These are phyloP conservation scores for Synergus laeviventris DNA, from an alignment of 2,888 invertebrate species.

Conservation along the genomic window DNA sequence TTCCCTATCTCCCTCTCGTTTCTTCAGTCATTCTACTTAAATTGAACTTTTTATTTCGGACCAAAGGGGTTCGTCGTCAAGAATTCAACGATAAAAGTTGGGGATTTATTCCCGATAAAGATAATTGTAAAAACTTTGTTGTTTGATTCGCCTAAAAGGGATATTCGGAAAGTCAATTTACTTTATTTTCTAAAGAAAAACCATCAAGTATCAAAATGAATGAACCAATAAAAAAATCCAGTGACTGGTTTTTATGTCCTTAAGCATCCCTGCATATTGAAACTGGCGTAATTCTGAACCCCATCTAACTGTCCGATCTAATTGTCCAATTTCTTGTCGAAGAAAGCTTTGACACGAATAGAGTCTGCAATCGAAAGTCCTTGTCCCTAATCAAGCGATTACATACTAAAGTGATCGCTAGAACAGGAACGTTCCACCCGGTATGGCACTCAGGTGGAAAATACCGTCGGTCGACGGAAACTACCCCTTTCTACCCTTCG, in stretches of 20 bases:
- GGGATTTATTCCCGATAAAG: background rate
- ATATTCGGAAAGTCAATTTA: too few species aligned
- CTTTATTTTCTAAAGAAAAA: too few species aligned
- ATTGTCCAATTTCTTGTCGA: conserved; percentile 33
- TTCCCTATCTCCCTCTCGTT: background rate
- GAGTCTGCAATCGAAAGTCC: conserved; percentile 34
- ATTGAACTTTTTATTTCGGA: background rate
- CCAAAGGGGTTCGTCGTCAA: background rate
- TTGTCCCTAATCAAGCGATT: conserved; percentile 40
- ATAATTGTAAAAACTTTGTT: background rate
- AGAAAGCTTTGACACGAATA: conserved; percentile 29
- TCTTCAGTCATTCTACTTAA: background rate
- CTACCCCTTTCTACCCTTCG: conserved; percentile 57
- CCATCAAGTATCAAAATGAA: too few species aligned
- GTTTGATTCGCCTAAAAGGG: too few species aligned
- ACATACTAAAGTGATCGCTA: conserved; percentile 29
- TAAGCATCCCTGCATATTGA: too few species aligned
- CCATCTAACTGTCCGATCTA: conserved; percentile 8
- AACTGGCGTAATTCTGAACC: background rate
- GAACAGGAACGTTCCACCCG: conserved; percentile 27
- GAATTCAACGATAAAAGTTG: background rate
- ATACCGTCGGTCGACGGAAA: conserved; percentile 41
- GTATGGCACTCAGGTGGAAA: conserved; percentile 34
- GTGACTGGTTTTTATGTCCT: too few species aligned
- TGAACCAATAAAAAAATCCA: too few species aligned